Base-by-base conservation (phyloP, 1,140 invertebrate genomes). In the Drosophila carrolli region DNA sequence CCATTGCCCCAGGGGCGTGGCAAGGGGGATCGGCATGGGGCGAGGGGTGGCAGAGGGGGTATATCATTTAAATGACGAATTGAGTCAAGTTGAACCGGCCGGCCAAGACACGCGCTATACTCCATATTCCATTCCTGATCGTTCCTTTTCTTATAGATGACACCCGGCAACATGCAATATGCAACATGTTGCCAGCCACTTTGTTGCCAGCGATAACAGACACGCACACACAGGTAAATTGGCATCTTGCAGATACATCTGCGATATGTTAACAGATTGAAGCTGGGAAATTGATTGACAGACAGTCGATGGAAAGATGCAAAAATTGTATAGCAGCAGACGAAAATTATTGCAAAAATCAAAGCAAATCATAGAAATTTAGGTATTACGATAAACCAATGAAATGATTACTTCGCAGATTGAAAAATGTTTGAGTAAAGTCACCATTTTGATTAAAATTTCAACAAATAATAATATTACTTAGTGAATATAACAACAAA, bases 61-160 rank as follows among this genome's bases (percentile, higher is more conserved):
- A 62, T 61, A 78, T 82, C 83, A 86, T 88, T 88, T 83, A 82
- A 86, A 82, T 86, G 82, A 86, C 82, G 83, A 79, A 88, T 83
- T 68, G 83, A 82, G 78, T 79, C 71, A 82, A 88, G 75, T 86
- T 61, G 56, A 78, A 86, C 78, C 82, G 78, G 81, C 68, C 58
- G 27, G 48, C 48, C 70, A 58, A 65, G 68, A 79, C 63, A 72
- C 59, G 60, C 59, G 72, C 73, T 73, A 71, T 51, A 68, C 19
- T 57, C 67, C 60, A 63, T 37, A 70, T 71, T n/a, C 19, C 37
- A 57, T 35, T 57, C 38, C 29, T 29, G 40, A 23, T 44, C 60
- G 47, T 37, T 65, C 9, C 19, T 65, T 65, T 59, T 59, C 57
- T 29, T 37, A 37, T 37, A 38, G 29, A n/a, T 67, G 63, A 67